Percentiles rank a stretch among this genome's conserved stretches.
Evolutionary conservation across 2,888 invertebrate species (phyloP).

Genomic region (Drosophila koepferae): DNA sequence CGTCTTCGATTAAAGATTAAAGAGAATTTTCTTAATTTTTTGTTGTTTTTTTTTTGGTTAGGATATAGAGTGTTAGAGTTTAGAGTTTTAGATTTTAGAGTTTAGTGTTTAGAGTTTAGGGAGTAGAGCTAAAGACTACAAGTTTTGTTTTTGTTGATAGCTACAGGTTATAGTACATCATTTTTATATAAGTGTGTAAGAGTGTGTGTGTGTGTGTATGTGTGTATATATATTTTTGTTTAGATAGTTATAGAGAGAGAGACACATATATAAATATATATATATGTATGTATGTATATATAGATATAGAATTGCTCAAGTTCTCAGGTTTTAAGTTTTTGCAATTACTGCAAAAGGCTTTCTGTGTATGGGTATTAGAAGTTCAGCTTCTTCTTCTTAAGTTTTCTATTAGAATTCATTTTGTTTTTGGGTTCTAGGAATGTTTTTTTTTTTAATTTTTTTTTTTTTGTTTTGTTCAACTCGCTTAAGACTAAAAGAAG

Average conservation of each 20-base stretch:
- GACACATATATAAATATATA: not conserved
- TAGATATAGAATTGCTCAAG: conserved; percentile 71
- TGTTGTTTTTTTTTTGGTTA: conserved; percentile 7
- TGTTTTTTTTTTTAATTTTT: conserved; percentile 32
- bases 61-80: conserved; percentile 31
- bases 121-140: conserved; percentile 63
- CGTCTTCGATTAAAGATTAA: conserved; percentile 63
- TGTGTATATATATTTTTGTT: conserved; percentile 7
- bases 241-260: conserved; percentile 6
- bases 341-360: conserved; percentile 71
- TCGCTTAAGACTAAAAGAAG: conserved; percentile 70
- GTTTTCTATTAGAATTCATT: conserved; percentile 2
- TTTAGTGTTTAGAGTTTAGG: conserved; percentile 37
- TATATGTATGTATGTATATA: conserved; percentile 2
- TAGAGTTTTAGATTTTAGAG: conserved; percentile 26
- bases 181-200: conserved; percentile 34
- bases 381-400: conserved; percentile 12
- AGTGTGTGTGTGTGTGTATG: conserved; percentile 4
- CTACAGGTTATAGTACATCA: conserved; percentile 58
- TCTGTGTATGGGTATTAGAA: conserved; percentile 47
- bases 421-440: conserved; percentile 49
- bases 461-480: conserved; percentile 53
- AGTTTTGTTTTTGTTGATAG: conserved; percentile 43
- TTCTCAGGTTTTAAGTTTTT: conserved; percentile 72
- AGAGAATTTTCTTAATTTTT: conserved; percentile 47